Percentiles rank a stretch among this genome's conserved stretches.
These are phyloP conservation scores for Rhagonycha lutea DNA, from an alignment of 2,888 invertebrate genomes.

Conservation along the genomic window DNA sequence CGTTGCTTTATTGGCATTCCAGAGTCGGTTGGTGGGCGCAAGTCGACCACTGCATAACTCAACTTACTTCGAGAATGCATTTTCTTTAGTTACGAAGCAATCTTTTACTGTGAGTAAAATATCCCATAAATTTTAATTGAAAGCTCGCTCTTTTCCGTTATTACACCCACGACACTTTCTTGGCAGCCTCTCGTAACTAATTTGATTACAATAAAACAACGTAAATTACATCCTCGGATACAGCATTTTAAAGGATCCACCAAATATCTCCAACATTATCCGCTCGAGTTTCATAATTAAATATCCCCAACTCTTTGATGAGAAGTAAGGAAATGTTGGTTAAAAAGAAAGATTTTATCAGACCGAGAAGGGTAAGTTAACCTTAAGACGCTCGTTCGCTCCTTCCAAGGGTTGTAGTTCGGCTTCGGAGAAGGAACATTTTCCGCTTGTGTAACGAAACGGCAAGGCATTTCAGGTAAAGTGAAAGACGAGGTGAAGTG, in stretches of 20 bases:
- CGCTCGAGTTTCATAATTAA: slow-evolving; percentile 13
- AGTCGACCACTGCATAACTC: slow-evolving; percentile 28
- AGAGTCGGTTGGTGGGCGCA: slow-evolving; percentile 7
- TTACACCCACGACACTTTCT: background rate
- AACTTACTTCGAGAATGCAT: slow-evolving; percentile 15
- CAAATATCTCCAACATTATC: slow-evolving; percentile 13
- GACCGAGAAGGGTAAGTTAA: background rate
- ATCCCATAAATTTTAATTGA: background rate
- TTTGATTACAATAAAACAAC: background rate
- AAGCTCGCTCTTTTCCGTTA: background rate
- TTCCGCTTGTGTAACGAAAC: slow-evolving; percentile 9
- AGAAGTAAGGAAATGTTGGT: slow-evolving; percentile 7
- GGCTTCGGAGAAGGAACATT: slow-evolving; percentile 3
- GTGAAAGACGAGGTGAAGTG: slow-evolving; percentile 22
- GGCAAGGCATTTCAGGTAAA: slow-evolving; percentile 16
- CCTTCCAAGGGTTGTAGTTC: background rate
- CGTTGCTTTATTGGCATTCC: slow-evolving; percentile 27
- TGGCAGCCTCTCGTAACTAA: background rate
- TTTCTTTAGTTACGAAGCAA: background rate
- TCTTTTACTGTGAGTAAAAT: background rate
- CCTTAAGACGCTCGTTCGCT: background rate
- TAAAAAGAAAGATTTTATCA: background rate
- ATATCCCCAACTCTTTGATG: slow-evolving; percentile 16
- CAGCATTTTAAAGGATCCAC: slow-evolving; percentile 13
- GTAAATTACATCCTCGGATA: background rate